Evolutionary conservation across 1,140 invertebrate genomes (phyloP).

Genomic region (Tyrophagus putrescentiae): DNA sequence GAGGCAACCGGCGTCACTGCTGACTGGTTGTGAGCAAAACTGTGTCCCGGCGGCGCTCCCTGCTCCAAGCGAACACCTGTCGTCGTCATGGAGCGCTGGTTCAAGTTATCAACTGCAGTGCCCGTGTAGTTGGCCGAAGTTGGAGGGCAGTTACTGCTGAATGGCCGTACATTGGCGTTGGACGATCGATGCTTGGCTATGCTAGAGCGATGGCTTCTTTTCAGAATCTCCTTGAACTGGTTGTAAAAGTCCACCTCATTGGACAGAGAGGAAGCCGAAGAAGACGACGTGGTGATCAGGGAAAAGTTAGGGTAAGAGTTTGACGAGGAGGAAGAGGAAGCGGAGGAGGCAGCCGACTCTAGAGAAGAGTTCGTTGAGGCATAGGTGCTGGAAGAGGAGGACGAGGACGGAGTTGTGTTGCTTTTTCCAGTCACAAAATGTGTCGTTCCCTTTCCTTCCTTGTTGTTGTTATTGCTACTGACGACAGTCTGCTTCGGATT

Average conservation of each 20-base stretch:
- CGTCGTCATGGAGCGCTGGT: neutral
- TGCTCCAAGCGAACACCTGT: conserved; percentile 1
- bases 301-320: neutral
- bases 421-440: too few relatives aligned
- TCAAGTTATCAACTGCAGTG: too few relatives aligned
- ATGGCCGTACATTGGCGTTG: too few relatives aligned
- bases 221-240: conserved; percentile 12
- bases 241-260: neutral
- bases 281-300: neutral
- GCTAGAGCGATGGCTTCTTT: neutral
- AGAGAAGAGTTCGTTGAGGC: too few relatives aligned
- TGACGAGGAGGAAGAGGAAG: neutral
- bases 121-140: neutral
- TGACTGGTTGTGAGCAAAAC: neutral
- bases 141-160: neutral
- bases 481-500: too few relatives aligned
- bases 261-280: neutral
- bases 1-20: neutral
- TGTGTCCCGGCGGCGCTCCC: neutral
- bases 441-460: neutral
- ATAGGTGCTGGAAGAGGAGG: too few relatives aligned
- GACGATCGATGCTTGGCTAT: neutral
- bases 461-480: too few relatives aligned
- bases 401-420: neutral
- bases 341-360: too few relatives aligned